phyloP scores from a whole-genome alignment of 2,113 vertebrate genomes.

The Crotalus horridus region DNA sequence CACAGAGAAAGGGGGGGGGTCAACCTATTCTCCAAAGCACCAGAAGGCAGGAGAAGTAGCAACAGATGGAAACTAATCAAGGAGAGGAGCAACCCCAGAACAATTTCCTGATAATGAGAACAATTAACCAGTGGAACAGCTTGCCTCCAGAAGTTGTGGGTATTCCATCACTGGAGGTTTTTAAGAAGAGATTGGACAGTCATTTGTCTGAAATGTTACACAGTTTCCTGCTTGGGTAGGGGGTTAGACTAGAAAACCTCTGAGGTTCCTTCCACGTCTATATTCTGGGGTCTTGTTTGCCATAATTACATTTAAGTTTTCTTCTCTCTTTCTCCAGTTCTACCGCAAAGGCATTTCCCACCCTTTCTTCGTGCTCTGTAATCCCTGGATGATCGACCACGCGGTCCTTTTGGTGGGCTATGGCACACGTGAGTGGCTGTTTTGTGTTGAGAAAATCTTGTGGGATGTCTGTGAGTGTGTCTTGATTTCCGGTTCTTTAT shows the following conservation, averaged over 20 bases:
- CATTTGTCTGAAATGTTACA: no score
- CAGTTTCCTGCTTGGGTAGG: neutral
- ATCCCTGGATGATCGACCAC: slow-evolving; percentile 87
- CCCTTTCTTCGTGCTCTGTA: slow-evolving; percentile 83
- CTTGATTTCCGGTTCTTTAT: neutral
- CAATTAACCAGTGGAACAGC: neutral
- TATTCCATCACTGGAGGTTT: no score
- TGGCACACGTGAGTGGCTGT: slow-evolving; percentile 77
- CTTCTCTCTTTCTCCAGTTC: slow-evolving; percentile 67
- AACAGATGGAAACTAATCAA: neutral
- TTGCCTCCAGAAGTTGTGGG: no score
- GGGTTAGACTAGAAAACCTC: neutral
- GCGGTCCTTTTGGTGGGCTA: slow-evolving; percentile 87
- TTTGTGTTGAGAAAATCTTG: neutral
- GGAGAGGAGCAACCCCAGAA: neutral
- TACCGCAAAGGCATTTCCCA: slow-evolving; percentile 84
- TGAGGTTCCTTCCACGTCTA: neutral
- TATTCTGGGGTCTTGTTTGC: neutral
- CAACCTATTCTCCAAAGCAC: no score
- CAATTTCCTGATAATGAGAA: neutral
- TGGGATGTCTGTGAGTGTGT: neutral
- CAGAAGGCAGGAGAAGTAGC: neutral
- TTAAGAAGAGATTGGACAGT: no score
- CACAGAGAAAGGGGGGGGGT: neutral
- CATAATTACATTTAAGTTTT: neutral